These are phyloP conservation scores for Penelope pileata DNA, from an alignment of 2,113 vertebrate species.

Conservation along the genomic window DNA sequence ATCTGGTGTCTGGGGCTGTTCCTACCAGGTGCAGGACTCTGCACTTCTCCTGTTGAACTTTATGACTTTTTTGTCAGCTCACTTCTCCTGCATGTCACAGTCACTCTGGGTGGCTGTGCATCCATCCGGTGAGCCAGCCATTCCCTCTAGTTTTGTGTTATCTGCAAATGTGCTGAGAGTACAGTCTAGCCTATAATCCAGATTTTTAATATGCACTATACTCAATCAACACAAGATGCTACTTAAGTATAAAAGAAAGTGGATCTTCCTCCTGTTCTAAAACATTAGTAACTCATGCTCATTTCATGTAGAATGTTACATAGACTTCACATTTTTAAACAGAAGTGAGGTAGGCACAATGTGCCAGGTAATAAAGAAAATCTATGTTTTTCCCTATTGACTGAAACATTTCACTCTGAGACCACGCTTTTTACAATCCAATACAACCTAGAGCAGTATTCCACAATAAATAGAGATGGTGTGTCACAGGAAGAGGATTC, in stretches of 20 bases:
- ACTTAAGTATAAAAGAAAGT: background rate
- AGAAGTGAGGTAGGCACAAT: background rate
- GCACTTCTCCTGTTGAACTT: background rate
- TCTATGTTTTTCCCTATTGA: background rate
- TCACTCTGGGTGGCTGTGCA: no score
- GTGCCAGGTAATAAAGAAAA: background rate
- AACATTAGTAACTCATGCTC: background rate
- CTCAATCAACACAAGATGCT: accelerated
- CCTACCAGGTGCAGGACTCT: background rate
- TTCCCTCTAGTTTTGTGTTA: background rate
- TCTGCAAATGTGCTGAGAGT: background rate
- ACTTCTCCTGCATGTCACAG: background rate
- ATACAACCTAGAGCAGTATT: background rate
- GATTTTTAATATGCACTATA: background rate
- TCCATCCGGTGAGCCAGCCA: background rate
- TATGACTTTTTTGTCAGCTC: background rate
- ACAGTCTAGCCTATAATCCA: background rate
- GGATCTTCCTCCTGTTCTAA: background rate
- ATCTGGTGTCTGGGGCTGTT: background rate
- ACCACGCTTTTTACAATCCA: background rate
- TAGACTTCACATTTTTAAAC: background rate
- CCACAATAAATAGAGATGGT: background rate
- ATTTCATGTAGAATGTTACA: background rate
- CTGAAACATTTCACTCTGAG: background rate
- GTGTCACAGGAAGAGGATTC: background rate